Percentiles rank a stretch among this genome's conserved stretches.
These are phyloP conservation scores for Lindbergichthys nudifrons DNA, from an alignment of 2,797 vertebrate genomes.

Conservation along the genomic window DNA sequence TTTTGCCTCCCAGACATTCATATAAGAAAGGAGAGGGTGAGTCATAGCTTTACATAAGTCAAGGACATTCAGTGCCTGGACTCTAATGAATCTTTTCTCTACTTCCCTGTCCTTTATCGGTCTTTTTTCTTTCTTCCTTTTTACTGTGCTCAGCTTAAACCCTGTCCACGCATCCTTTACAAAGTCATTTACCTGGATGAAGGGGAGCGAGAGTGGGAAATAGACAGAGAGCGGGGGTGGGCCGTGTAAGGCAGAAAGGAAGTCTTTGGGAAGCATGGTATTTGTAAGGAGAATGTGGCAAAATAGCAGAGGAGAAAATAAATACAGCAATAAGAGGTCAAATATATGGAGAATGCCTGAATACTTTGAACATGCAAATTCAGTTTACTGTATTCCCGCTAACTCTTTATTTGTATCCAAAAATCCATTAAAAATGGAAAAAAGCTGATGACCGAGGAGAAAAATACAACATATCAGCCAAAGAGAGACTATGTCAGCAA, in stretches of 20 bases:
- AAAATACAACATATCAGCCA: slow-evolving; percentile 9
- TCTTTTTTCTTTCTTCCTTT: slow-evolving; percentile 40
- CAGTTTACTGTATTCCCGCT: neutral
- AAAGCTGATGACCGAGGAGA: neutral
- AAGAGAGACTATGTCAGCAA: neutral
- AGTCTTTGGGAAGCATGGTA: slow-evolving; percentile 43
- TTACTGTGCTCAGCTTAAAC: slow-evolving; percentile 74
- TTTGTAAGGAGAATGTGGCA: slow-evolving; percentile 31
- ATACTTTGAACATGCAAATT: slow-evolving; percentile 9
- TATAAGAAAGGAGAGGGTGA: slow-evolving; percentile 60
- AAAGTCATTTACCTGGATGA: slow-evolving; percentile 82
- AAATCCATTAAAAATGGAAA: neutral
- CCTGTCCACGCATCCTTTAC: slow-evolving; percentile 66
- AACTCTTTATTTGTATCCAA: slow-evolving; percentile 23
- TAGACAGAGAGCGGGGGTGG: slow-evolving; percentile 12
- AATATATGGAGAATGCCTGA: slow-evolving; percentile 2
- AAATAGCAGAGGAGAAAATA: slow-evolving; percentile 26
- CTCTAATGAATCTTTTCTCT: slow-evolving; percentile 74
- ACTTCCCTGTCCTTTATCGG: slow-evolving; percentile 69
- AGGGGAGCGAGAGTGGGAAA: slow-evolving; percentile 33
- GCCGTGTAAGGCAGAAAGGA: slow-evolving; percentile 13
- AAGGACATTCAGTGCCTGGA: slow-evolving; percentile 62
- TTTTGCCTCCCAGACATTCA: slow-evolving; percentile 49
- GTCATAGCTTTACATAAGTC: slow-evolving; percentile 66
- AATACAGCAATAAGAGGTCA: neutral